These are phyloP conservation scores for Periophthalmus magnuspinnatus DNA, from an alignment of 2,797 vertebrate species.

Conservation along the genomic window DNA sequence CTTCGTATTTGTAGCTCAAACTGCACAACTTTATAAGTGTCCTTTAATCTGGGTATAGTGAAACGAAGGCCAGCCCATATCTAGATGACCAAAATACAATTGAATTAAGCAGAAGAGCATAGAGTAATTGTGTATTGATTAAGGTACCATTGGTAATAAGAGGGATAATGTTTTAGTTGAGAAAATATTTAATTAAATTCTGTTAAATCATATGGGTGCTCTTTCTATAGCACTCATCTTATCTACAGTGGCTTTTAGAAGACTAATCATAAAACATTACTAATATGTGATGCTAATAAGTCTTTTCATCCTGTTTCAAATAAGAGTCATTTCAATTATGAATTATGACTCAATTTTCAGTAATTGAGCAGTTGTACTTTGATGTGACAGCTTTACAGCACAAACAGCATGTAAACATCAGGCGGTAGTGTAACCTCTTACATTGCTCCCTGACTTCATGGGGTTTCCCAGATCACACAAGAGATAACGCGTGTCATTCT, in stretches of 20 bases:
- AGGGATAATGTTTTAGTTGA: background rate
- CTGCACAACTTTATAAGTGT: slow-evolving; percentile 78
- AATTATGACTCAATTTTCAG: too few species aligned
- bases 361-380: background rate
- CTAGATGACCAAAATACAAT: slow-evolving; percentile 58
- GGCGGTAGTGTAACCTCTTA: slow-evolving; percentile 68
- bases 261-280: too few species aligned
- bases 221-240: too few species aligned
- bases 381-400: background rate
- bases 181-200: background rate
- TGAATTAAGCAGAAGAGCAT: background rate
- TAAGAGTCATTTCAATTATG: background rate
- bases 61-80: slow-evolving; percentile 88
- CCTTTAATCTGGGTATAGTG: slow-evolving; percentile 83
- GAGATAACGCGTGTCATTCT: slow-evolving; percentile 85
- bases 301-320: background rate
- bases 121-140: background rate
- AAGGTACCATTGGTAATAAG: background rate
- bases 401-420: slow-evolving; percentile 18
- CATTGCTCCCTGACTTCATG: slow-evolving; percentile 87
- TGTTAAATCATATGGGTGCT: background rate
- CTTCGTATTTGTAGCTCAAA: slow-evolving; percentile 91
- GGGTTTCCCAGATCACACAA: slow-evolving; percentile 93
- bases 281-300: too few species aligned
- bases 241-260: too few species aligned